Percentiles rank a stretch among this genome's conserved stretches.
phyloP scores from a whole-genome alignment of 2,888 invertebrate genomes.

The Metellina segmentata region DNA sequence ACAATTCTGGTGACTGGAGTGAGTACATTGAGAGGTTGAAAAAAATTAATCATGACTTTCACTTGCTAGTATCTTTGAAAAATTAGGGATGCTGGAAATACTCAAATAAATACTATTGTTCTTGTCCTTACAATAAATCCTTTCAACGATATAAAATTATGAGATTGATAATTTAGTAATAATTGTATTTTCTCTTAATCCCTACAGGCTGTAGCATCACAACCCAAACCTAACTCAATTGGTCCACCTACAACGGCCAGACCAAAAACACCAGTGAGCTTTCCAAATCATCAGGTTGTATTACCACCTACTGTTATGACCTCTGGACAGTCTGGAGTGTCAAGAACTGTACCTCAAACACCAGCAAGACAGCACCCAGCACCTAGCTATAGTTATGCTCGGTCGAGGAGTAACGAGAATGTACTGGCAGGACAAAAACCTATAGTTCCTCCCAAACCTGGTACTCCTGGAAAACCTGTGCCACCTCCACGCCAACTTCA shows the following conservation, averaged over 20 bases:
- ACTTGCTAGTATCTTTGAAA: no score
- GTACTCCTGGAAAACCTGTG: slow-evolving; percentile 81
- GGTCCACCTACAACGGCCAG: slow-evolving; percentile 56
- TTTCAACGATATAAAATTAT: no score
- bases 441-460: slow-evolving; percentile 83
- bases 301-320: slow-evolving; percentile 72
- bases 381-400: slow-evolving; percentile 65
- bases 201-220: slow-evolving; percentile 54
- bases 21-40: no score
- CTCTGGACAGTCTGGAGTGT: slow-evolving; percentile 54
- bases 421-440: slow-evolving; percentile 87
- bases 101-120: no score
- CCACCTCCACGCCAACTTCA: slow-evolving; percentile 83
- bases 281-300: slow-evolving; percentile 61
- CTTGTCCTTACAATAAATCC: no score
- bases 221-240: slow-evolving; percentile 68
- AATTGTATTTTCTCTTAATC: not conserved
- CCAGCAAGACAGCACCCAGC: slow-evolving; percentile 70
- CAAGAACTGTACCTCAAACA: slow-evolving; percentile 69
- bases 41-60: no score
- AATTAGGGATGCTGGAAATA: no score
- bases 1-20: no score
- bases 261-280: slow-evolving; percentile 63
- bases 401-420: slow-evolving; percentile 58
- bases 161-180: not conserved